Evolutionary conservation across 1,140 invertebrate genomes (phyloP).

Genomic region (Heliothis subflexa): DNA sequence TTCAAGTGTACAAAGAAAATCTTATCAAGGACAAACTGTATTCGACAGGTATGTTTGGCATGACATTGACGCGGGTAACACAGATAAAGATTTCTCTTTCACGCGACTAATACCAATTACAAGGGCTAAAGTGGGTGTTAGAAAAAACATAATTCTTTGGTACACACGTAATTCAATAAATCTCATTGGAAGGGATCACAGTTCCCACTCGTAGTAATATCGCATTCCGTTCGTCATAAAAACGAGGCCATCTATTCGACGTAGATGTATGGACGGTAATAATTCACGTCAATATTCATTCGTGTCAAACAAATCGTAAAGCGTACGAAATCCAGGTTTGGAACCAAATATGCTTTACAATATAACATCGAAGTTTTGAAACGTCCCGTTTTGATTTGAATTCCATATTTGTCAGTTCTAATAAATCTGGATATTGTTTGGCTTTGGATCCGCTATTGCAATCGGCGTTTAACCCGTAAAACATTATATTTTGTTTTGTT

Average conservation of each 20-base stretch:
- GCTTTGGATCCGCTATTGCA: not conserved
- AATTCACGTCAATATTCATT: conserved; percentile 68
- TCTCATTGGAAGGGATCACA: conserved; percentile 64
- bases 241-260: conserved; percentile 60
- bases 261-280: conserved; percentile 61
- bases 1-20: conserved; percentile 28
- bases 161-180: conserved; percentile 62
- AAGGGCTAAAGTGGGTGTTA: conserved; percentile 6
- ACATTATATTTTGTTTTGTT: too few relatives aligned
- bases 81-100: conserved; percentile 46
- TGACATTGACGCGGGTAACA: conserved; percentile 50
- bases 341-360: conserved; percentile 26
- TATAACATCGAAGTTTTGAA: conserved; percentile 30
- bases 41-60: conserved; percentile 43
- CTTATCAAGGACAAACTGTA: conserved; percentile 31
- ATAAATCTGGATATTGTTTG: conserved; percentile 21
- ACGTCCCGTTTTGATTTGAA: conserved; percentile 23
- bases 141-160: not conserved
- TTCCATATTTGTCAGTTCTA: conserved; percentile 32
- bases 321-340: conserved; percentile 51
- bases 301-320: conserved; percentile 68
- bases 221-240: conserved; percentile 63
- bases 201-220: conserved; percentile 63
- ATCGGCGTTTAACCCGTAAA: not conserved
- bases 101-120: conserved; percentile 27